Percentiles rank a stretch among this genome's conserved stretches.
These are phyloP conservation scores for Cheumatopsyche charites DNA, from an alignment of 1,140 invertebrate species.

Conservation along the genomic window DNA sequence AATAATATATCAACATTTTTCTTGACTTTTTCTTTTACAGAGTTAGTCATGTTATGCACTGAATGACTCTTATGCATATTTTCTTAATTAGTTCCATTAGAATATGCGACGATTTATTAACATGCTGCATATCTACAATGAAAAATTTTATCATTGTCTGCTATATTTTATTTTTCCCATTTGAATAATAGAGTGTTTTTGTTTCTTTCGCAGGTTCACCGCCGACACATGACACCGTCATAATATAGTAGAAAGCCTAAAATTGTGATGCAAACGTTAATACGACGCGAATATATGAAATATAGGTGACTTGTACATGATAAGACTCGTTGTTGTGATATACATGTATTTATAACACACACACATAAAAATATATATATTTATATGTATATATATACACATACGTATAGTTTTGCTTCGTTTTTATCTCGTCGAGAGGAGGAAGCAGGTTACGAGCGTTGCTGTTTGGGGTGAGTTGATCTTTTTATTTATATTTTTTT, in stretches of 20 bases:
- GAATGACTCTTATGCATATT: too few species aligned
- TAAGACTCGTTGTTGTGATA: conserved; percentile 18
- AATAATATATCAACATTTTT: too few species aligned
- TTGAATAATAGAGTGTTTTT: background rate
- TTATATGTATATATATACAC: background rate
- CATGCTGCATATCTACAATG: too few species aligned
- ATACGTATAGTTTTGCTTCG: conserved; percentile 5
- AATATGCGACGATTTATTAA: too few species aligned
- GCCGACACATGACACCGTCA: background rate
- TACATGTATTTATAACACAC: conserved; percentile 20
- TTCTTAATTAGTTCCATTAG: too few species aligned
- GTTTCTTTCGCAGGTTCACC: conserved; percentile 9
- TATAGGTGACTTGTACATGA: conserved; percentile 21
- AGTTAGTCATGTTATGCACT: too few species aligned
- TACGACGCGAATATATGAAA: conserved; percentile 5
- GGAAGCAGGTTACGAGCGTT: background rate
- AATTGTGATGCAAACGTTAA: conserved; percentile 19
- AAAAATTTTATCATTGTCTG: too few species aligned
- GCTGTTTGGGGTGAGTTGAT: too few species aligned
- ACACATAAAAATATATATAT: conserved; percentile 11
- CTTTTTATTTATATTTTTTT: too few species aligned
- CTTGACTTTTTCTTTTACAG: too few species aligned
- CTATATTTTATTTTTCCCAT: background rate
- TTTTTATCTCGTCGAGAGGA: background rate
- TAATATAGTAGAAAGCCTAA: background rate